These are phyloP conservation scores for Cheilosia vulpina DNA, from an alignment of 2,888 invertebrate species.

Conservation along the genomic window DNA sequence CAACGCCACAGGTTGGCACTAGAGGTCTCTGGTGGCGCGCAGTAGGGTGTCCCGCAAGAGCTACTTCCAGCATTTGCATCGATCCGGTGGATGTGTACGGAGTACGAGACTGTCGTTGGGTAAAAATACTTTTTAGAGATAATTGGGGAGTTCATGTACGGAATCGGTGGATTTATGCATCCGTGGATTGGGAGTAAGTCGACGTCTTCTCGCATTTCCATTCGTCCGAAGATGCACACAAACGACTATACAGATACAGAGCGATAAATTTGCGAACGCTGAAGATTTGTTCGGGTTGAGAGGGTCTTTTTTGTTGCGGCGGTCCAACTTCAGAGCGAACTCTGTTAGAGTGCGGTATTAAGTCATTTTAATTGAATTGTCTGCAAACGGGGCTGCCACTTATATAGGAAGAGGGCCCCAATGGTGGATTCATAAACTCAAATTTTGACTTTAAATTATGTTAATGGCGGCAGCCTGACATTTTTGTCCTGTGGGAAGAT, in stretches of 20 bases:
- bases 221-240: conserved; percentile 45
- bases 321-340: conserved; percentile 6
- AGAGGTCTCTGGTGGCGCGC: conserved; percentile 45
- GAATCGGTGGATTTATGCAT: conserved; percentile 71
- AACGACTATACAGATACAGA: not conserved
- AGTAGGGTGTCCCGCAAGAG: conserved; percentile 40
- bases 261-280: conserved; percentile 73
- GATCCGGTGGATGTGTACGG: conserved; percentile 8
- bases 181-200: conserved; percentile 62
- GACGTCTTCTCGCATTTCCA: conserved; percentile 64
- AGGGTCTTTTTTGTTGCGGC: not conserved
- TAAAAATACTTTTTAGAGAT: conserved; percentile 71
- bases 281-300: conserved; percentile 35
- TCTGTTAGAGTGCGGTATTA: conserved; percentile 48
- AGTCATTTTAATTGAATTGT: conserved; percentile 75
- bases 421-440: conserved; percentile 64
- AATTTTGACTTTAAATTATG: conserved; percentile 69
- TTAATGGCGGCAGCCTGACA: conserved; percentile 49
- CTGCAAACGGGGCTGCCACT: conserved; percentile 22
- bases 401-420: not conserved
- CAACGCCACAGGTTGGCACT: conserved; percentile 49
- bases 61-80: conserved; percentile 69
- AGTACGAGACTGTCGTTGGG: conserved; percentile 5
- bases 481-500: conserved; percentile 64
- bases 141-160: conserved; percentile 72